Conservation (phyloP, 2,113 vertebrate species). For the Desmodus rotundus region DNA sequence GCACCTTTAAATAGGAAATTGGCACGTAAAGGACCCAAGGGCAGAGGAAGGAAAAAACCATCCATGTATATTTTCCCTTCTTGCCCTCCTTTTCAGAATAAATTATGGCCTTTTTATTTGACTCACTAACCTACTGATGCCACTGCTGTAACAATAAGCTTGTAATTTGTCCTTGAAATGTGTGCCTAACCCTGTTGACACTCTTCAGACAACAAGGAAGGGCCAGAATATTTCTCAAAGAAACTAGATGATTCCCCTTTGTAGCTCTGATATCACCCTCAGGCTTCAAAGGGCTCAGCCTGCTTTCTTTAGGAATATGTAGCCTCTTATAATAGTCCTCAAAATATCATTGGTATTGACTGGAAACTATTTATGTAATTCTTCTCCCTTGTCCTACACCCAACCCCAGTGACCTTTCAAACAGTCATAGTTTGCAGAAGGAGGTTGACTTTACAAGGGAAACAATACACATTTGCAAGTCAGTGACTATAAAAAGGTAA, state of each 20-base stretch:
- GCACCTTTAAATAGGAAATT: slow-evolving; percentile 54
- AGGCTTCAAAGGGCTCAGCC: neutral
- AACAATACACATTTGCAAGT: neutral
- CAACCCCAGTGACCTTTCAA: neutral
- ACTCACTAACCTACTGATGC: neutral
- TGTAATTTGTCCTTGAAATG: slow-evolving; percentile 26
- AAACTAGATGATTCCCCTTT: slow-evolving; percentile 6
- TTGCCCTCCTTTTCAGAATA: slow-evolving; percentile 41
- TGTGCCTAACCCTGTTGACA: neutral
- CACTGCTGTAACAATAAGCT: neutral
- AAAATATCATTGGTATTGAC: neutral
- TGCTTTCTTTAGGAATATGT: neutral
- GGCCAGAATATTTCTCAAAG: slow-evolving; percentile 1
- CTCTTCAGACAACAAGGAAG: neutral
- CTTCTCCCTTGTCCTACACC: neutral
- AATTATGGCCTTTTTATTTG: slow-evolving; percentile 20
- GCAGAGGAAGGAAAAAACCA: neutral
- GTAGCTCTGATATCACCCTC: neutral
- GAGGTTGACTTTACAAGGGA: neutral
- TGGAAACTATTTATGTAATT: neutral
- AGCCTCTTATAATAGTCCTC: neutral
- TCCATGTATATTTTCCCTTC: neutral
- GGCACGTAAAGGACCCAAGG: slow-evolving; percentile 10
- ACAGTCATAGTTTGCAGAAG: neutral
- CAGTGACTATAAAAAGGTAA: neutral